phyloP scores from a whole-genome alignment of 2,113 vertebrate genomes.

The Odocoileus hemionus region DNA sequence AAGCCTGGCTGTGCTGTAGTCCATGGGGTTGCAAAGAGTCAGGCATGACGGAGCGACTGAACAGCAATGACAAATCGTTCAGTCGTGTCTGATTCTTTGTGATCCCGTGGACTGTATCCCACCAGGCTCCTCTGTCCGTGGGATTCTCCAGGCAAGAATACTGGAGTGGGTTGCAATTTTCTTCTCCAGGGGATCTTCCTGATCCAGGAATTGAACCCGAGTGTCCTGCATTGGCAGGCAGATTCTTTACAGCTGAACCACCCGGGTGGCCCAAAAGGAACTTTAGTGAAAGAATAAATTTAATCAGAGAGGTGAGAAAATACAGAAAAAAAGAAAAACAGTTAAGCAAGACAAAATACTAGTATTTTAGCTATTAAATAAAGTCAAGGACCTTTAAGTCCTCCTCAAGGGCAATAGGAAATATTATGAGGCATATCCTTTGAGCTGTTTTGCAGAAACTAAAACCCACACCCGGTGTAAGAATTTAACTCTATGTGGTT shows the following conservation, averaged over 20 bases:
- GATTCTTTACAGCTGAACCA: background rate
- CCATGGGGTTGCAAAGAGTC: background rate
- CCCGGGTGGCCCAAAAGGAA: background rate
- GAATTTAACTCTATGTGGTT: background rate
- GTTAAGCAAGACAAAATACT: background rate
- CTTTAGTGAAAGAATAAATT: background rate
- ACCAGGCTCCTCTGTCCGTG: background rate
- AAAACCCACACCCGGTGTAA: background rate
- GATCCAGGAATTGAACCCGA: background rate
- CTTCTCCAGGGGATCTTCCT: background rate
- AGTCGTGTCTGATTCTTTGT: background rate
- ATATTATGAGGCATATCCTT: background rate
- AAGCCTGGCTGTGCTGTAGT: background rate
- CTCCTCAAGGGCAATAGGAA: background rate
- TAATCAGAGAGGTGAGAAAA: background rate
- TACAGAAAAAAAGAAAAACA: background rate
- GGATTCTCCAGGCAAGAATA: background rate
- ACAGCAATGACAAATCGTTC: background rate
- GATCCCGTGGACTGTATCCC: background rate
- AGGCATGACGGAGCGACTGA: background rate
- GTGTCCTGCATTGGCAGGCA: background rate
- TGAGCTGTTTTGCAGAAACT: background rate
- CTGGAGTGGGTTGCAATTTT: background rate
- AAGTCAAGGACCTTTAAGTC: background rate
- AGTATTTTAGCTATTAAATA: background rate